Percentiles rank a stretch among this genome's conserved stretches.
phyloP scores from a whole-genome alignment of 2,888 invertebrate genomes.

The Seira ritae region DNA sequence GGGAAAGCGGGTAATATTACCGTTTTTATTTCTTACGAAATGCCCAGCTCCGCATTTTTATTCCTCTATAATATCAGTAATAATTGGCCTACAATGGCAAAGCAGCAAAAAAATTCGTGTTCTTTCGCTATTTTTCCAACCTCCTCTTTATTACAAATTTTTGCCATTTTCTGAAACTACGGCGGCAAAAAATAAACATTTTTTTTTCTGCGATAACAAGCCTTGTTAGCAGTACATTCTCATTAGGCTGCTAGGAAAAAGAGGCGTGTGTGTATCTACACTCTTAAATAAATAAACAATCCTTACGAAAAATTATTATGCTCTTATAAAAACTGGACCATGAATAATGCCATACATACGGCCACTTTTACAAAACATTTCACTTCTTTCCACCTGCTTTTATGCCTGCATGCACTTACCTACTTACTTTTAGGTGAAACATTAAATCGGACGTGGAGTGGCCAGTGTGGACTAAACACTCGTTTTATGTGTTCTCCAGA shows the following conservation, averaged over 20 bases:
- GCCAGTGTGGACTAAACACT: no score
- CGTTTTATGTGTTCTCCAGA: no score
- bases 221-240: conserved; percentile 50
- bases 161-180: not conserved
- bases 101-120: conserved; percentile 16
- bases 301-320: not conserved
- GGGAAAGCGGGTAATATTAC: not conserved
- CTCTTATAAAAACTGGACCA: no score
- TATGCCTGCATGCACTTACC: no score
- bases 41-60: not conserved
- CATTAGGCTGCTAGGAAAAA: conserved; percentile 26
- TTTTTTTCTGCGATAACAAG: conserved; percentile 10
- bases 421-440: no score
- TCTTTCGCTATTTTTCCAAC: not conserved
- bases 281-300: conserved; percentile 24
- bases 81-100: conserved; percentile 23
- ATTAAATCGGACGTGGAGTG: no score
- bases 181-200: not conserved
- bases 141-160: not conserved
- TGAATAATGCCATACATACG: no score
- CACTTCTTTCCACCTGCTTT: no score
- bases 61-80: conserved; percentile 33
- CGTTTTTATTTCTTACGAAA: not conserved
- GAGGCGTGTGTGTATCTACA: conserved; percentile 28
- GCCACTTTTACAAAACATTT: no score